Evolutionary conservation across 2,113 vertebrate species (phyloP).

Genomic region (Tupaia chinensis): DNA sequence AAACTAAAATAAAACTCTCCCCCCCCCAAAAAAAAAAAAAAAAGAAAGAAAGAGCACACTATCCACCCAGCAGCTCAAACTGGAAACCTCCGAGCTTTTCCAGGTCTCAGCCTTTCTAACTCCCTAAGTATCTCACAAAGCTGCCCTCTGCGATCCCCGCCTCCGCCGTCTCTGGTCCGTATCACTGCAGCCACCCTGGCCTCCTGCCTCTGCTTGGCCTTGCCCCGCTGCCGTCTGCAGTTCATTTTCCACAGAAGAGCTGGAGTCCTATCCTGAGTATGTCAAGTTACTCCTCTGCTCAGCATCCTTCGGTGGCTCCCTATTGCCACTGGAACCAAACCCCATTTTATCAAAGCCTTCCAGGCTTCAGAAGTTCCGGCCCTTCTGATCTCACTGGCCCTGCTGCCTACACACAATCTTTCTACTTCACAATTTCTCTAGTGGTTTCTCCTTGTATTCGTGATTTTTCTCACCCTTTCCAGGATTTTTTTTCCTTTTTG

Average conservation of each 20-base stretch:
- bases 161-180: no score
- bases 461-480: not conserved
- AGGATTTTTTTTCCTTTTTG: not conserved
- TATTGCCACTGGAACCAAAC: not conserved
- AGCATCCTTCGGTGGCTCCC: not conserved
- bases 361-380: not conserved
- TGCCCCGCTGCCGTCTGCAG: rapidly evolving
- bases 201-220: not conserved
- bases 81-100: not conserved
- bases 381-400: not conserved
- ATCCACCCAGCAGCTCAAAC: not conserved
- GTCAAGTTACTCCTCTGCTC: not conserved
- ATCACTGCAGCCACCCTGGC: not conserved
- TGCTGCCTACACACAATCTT: not conserved
- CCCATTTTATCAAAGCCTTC: not conserved
- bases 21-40: no score
- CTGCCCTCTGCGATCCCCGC: not conserved
- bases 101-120: not conserved
- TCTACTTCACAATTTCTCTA: not conserved
- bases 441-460: not conserved
- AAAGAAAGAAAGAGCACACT: no score
- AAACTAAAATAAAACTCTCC: no score
- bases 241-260: not conserved
- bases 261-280: not conserved
- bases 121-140: not conserved